phyloP scores from a whole-genome alignment of 2,797 vertebrate genomes.

The Myotis planiceps region DNA sequence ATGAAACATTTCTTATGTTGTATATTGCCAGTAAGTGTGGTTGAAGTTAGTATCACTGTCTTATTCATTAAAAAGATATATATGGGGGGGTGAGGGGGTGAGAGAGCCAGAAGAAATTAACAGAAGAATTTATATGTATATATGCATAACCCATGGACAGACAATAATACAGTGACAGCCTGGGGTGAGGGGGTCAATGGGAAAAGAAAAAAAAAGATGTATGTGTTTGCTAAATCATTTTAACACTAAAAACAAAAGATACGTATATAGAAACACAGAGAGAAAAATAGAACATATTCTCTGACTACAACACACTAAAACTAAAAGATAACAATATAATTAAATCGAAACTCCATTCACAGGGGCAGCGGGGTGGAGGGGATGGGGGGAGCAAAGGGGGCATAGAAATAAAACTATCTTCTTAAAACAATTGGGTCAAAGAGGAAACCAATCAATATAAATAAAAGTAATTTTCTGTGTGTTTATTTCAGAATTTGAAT shows the following conservation, averaged over 20 bases:
- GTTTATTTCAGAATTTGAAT: conserved; percentile 20
- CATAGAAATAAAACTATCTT: not conserved
- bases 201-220: not conserved
- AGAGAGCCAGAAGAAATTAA: no score
- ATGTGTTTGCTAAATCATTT: conserved; percentile 1
- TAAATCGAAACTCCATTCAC: conserved; percentile 9
- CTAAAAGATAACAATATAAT: not conserved
- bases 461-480: conserved; percentile 13
- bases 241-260: not conserved
- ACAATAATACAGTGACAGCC: no score
- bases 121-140: no score
- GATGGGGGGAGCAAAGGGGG: not conserved
- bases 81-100: no score
- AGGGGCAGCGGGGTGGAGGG: no score
- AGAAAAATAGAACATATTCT: not conserved
- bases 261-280: not conserved
- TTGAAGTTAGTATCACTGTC: not conserved
- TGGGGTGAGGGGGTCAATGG: no score
- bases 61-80: not conserved
- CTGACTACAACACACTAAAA: not conserved
- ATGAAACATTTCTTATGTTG: not conserved
- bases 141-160: no score
- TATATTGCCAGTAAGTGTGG: not conserved
- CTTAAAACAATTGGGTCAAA: not conserved
- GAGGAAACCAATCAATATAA: not conserved